These are phyloP conservation scores for Sebastes steindachneri DNA, from an alignment of 2,797 vertebrate species.

Conservation along the genomic window DNA sequence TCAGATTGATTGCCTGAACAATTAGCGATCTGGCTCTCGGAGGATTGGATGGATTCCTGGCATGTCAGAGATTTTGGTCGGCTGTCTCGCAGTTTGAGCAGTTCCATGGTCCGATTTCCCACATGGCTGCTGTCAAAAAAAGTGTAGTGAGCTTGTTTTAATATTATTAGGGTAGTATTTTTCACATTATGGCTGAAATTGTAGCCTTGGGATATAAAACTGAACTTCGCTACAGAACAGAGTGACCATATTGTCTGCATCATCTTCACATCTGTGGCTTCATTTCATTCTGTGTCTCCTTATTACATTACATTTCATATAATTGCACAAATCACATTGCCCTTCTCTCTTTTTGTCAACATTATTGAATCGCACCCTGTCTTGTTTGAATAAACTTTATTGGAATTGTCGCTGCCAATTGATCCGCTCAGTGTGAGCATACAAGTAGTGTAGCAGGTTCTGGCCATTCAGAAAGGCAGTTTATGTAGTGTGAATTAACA, in stretches of 20 bases:
- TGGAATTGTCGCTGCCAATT: background rate
- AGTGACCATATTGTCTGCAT: background rate
- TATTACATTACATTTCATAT: background rate
- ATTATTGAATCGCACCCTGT: background rate
- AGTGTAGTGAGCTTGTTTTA: background rate
- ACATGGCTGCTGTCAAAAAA: background rate
- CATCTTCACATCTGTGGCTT: background rate
- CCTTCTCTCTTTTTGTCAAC: background rate
- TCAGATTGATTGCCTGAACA: background rate
- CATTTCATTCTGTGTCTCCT: background rate
- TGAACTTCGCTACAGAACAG: background rate
- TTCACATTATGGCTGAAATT: background rate
- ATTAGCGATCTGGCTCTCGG: background rate
- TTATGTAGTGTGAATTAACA: background rate
- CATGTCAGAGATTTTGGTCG: background rate
- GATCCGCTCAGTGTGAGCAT: background rate
- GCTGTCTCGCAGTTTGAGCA: background rate
- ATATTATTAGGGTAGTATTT: background rate
- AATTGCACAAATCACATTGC: background rate
- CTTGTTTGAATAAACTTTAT: background rate
- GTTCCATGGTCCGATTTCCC: background rate
- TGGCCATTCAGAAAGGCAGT: background rate
- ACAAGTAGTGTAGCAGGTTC: background rate
- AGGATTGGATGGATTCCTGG: background rate
- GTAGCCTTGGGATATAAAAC: background rate